A percentile compares a stretch with the other conserved stretches of the same genome.
Evolutionary conservation across 2,113 vertebrate species (phyloP).

Genomic region (Galeopterus variegatus): DNA sequence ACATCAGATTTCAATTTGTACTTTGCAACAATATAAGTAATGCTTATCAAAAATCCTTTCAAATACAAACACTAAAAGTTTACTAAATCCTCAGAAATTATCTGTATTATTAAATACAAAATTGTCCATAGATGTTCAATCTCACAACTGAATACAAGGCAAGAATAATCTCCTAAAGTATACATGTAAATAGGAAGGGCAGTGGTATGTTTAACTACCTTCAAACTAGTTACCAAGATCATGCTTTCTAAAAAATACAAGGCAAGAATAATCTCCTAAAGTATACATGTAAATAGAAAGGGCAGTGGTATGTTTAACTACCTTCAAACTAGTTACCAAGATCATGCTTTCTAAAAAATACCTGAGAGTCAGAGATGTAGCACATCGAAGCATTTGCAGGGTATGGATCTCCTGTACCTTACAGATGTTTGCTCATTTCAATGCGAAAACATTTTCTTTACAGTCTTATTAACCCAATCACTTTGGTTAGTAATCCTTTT

Average conservation of each 20-base stretch:
- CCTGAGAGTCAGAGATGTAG: not conserved
- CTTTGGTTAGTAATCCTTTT: constrained; percentile 14
- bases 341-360: not conserved
- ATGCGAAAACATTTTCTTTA: not conserved
- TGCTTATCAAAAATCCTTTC: constrained; percentile 13
- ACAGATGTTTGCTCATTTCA: not conserved
- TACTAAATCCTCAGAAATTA: not conserved
- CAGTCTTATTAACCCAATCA: not conserved
- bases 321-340: not conserved
- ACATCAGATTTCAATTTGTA: constrained; percentile 13
- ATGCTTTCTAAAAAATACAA: not conserved
- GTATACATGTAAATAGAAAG: no score
- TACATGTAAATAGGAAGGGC: not conserved
- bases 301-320: not conserved
- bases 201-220: not conserved
- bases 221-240: not conserved
- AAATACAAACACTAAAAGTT: constrained; percentile 3
- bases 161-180: not conserved
- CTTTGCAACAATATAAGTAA: not conserved
- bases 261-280: no score
- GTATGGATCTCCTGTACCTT: no score
- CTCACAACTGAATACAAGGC: not conserved
- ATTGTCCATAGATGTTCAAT: not conserved
- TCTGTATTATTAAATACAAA: constrained; percentile 27
- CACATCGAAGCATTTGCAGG: not conserved